Conservation (phyloP, 2,113 vertebrate species). For the Pelvicachromis taeniatus region DNA sequence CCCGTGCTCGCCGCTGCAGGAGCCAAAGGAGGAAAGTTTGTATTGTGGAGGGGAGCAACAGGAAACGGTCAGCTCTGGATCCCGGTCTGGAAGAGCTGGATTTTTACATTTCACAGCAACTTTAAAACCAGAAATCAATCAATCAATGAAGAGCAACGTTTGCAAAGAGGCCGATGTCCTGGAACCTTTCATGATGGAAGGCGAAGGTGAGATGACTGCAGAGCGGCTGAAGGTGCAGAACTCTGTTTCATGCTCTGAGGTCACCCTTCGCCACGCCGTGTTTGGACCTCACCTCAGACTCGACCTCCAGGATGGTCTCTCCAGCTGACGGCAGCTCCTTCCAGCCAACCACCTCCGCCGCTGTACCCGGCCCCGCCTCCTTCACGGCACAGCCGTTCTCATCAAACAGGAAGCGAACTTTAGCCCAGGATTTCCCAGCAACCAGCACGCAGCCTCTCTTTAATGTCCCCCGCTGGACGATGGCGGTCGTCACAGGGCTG, state of each 20-base stretch:
- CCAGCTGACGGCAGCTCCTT: constrained; percentile 89
- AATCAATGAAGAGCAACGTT: neutral
- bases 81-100: neutral
- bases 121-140: neutral
- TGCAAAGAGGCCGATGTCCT: neutral
- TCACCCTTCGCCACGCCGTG: neutral
- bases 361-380: constrained; percentile 77
- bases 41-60: neutral
- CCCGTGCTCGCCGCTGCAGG: constrained; percentile 83
- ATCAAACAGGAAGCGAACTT: constrained; percentile 89
- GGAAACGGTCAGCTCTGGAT: neutral
- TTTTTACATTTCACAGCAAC: neutral
- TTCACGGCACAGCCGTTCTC: constrained; percentile 76
- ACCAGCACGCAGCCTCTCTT: constrained; percentile 84
- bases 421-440: constrained; percentile 88
- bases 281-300: constrained; percentile 83
- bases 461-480: constrained; percentile 88
- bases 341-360: constrained; percentile 91
- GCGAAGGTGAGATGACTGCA: neutral
- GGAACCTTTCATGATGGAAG: too few species aligned
- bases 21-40: neutral
- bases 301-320: constrained; percentile 89
- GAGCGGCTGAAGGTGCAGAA: neutral
- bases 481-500: constrained; percentile 82
- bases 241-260: too few species aligned